A percentile compares a stretch with the other conserved stretches of the same genome.
Evolutionary conservation across 2,888 invertebrate genomes (phyloP).

Genomic region (Pyrochroa serraticornis): DNA sequence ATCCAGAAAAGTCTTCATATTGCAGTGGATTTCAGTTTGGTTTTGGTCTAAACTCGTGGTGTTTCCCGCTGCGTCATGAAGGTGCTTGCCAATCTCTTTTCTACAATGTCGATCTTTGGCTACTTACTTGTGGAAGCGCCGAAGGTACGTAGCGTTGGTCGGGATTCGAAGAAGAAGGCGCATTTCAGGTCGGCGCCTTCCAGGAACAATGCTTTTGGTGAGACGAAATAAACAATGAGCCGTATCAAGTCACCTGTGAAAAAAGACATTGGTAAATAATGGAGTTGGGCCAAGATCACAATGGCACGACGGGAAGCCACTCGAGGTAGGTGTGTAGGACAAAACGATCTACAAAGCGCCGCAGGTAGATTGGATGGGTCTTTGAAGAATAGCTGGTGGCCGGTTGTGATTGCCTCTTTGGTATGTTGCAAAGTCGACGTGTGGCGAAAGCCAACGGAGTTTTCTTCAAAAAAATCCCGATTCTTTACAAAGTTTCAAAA

Average conservation of each 20-base stretch:
- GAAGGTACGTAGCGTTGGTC: not conserved
- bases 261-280: conserved; percentile 50
- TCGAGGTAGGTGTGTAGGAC: conserved; percentile 42
- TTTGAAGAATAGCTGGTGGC: conserved; percentile 13
- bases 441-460: conserved; percentile 9
- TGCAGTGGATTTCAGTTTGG: too few relatives aligned
- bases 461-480: not conserved
- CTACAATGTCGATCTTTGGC: too few relatives aligned
- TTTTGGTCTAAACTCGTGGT: too few relatives aligned
- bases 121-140: too few relatives aligned
- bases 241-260: conserved; percentile 45
- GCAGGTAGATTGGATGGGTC: conserved; percentile 27
- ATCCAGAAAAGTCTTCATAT: too few relatives aligned
- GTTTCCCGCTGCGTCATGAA: too few relatives aligned
- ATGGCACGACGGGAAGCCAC: conserved; percentile 48
- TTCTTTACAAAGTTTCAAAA: conserved; percentile 1
- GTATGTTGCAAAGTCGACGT: conserved; percentile 5
- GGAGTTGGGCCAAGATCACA: conserved; percentile 39
- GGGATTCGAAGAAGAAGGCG: conserved; percentile 1
- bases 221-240: conserved; percentile 44
- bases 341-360: conserved; percentile 33
- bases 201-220: conserved; percentile 43
- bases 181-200: conserved; percentile 44
- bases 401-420: conserved; percentile 18
- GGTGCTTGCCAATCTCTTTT: too few relatives aligned